A percentile compares a stretch with the other conserved stretches of the same genome.
These are phyloP conservation scores for Chinchilla lanigera DNA, from an alignment of 2,113 vertebrate species.

Conservation along the genomic window DNA sequence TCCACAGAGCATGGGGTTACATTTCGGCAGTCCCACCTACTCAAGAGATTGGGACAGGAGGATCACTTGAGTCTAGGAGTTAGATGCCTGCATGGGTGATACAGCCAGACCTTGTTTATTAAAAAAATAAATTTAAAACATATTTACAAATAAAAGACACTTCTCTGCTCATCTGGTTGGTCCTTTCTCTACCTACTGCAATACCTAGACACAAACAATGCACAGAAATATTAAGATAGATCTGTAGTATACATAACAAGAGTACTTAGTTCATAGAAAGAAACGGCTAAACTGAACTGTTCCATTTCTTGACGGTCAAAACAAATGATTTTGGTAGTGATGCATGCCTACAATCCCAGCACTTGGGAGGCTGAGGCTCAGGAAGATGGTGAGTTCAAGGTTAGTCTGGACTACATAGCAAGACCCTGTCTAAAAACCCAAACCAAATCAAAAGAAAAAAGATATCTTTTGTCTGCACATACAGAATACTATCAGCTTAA, in stretches of 20 bases:
- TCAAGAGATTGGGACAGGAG: background rate
- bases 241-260: background rate
- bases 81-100: background rate
- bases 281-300: conserved; percentile 23
- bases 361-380: background rate
- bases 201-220: background rate
- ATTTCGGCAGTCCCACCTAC: background rate
- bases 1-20: background rate
- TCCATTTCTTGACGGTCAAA: conserved; percentile 25
- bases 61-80: background rate
- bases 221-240: conserved; percentile 23
- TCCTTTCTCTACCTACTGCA: conserved; percentile 21
- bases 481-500: conserved; percentile 12
- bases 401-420: background rate
- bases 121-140: background rate
- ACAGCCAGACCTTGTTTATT: background rate
- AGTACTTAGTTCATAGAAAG: background rate
- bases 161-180: conserved; percentile 7
- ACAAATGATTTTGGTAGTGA: background rate
- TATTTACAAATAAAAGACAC: background rate
- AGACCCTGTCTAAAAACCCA: background rate
- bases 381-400: background rate
- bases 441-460: background rate
- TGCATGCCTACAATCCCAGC: background rate
- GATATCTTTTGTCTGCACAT: conserved; percentile 33